These are phyloP conservation scores for Forbesichthys agassizii DNA, from an alignment of 2,113 vertebrate species.

Conservation along the genomic window DNA sequence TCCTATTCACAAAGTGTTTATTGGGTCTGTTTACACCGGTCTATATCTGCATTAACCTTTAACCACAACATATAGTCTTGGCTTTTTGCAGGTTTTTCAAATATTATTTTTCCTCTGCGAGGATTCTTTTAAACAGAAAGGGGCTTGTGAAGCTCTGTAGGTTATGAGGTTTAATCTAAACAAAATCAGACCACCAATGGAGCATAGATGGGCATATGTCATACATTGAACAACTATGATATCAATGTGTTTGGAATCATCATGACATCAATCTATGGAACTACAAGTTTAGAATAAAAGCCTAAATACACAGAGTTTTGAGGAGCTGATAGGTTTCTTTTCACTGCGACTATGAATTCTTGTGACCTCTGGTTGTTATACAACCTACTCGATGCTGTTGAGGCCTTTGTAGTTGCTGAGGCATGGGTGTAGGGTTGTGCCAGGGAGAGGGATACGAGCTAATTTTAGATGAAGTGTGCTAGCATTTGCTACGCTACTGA, in stretches of 20 bases:
- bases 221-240: neutral
- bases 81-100: neutral
- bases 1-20: no score
- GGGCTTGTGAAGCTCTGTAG: neutral
- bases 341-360: conserved; percentile 16
- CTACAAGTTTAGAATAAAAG: neutral
- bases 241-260: conserved; percentile 3
- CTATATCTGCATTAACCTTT: neutral
- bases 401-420: conserved; percentile 57
- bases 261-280: neutral
- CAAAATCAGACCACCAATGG: neutral
- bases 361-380: conserved; percentile 50
- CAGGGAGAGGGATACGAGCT: conserved; percentile 65
- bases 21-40: no score
- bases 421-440: conserved; percentile 23
- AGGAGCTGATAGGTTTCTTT: neutral
- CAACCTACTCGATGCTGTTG: conserved; percentile 50
- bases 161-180: conserved; percentile 1
- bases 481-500: conserved; percentile 37
- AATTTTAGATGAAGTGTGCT: conserved; percentile 22
- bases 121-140: neutral
- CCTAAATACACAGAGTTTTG: conserved; percentile 6
- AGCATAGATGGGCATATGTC: neutral
- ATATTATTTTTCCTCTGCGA: neutral
- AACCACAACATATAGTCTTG: neutral